A percentile compares a stretch with the other conserved stretches of the same genome.
phyloP scores from a whole-genome alignment of 2,797 vertebrate species.

The Salarias fasciatus region DNA sequence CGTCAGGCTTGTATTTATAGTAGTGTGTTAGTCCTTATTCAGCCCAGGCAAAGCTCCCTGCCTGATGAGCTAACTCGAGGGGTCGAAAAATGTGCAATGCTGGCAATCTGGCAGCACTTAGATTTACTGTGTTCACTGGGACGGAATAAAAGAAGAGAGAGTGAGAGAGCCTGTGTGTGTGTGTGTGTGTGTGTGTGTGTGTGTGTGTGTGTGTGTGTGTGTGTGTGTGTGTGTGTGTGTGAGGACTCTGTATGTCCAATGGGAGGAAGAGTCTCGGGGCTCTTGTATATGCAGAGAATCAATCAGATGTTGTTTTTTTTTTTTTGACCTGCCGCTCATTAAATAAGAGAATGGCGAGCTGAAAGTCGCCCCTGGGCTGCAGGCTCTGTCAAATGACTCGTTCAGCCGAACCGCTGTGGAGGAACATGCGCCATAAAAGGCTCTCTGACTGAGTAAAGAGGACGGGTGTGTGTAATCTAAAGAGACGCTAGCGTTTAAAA shows the following conservation, averaged over 20 bases:
- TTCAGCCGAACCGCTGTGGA: conserved; percentile 35
- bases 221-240: conserved; percentile 35
- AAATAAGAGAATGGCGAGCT: conserved; percentile 42
- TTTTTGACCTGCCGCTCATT: conserved; percentile 34
- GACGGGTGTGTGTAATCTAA: conserved; percentile 21
- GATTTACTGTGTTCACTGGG: conserved; percentile 82
- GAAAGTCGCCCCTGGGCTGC: conserved; percentile 2
- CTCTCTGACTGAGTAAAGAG: conserved; percentile 20
- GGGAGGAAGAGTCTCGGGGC: conserved; percentile 52
- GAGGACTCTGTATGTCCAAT: conserved; percentile 22
- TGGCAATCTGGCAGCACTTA: conserved; percentile 75
- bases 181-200: conserved; percentile 39
- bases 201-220: conserved; percentile 37
- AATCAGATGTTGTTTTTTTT: conserved; percentile 51
- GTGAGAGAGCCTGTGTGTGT: conserved; percentile 38
- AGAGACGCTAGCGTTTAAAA: conserved; percentile 32
- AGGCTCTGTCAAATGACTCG: conserved; percentile 48
- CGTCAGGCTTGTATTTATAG: conserved; percentile 66
- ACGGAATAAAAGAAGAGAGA: conserved; percentile 75
- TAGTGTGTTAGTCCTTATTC: conserved; percentile 51
- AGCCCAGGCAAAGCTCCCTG: conserved; percentile 47
- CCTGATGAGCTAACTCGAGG: conserved; percentile 57
- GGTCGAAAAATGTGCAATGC: conserved; percentile 74
- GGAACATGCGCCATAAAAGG: conserved; percentile 6
- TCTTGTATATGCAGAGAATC: conserved; percentile 49